Conservation (phyloP, 1,140 invertebrate species). For the Latrodectus geometricus region DNA sequence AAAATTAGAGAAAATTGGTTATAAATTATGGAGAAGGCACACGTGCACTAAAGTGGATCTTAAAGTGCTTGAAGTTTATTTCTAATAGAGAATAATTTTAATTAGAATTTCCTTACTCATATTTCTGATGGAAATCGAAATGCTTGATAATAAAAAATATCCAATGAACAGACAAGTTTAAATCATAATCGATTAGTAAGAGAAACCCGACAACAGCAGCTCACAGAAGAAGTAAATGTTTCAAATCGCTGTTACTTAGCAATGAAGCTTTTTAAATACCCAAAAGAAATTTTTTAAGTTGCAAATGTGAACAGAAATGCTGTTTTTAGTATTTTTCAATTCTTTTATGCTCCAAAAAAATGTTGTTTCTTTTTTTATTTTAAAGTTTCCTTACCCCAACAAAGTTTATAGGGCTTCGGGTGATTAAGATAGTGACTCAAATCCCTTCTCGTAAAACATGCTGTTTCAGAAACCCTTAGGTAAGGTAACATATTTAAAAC, state of each 20-base stretch:
- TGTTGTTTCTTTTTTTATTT: background rate
- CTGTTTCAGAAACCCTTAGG: constrained; percentile 43
- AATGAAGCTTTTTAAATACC: no score
- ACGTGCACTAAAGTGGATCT: no score
- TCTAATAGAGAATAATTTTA: no score
- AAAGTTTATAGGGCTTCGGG: background rate
- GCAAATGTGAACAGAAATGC: constrained; percentile 27
- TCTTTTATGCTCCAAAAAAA: constrained; percentile 25
- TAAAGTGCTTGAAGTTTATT: no score
- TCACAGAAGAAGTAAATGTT: no score
- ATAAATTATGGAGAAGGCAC: no score
- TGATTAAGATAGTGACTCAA: constrained; percentile 54
- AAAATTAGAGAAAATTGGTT: no score
- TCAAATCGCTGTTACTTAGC: no score
- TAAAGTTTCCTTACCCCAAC: background rate
- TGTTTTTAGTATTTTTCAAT: constrained; percentile 44
- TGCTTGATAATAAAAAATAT: background rate
- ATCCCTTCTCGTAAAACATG: constrained; percentile 59
- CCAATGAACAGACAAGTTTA: background rate
- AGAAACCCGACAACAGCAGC: background rate
- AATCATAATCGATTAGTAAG: background rate
- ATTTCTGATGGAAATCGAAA: background rate
- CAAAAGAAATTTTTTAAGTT: no score
- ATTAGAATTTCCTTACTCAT: no score
- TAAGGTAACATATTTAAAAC: constrained; percentile 50